phyloP scores from a whole-genome alignment of 1,140 invertebrate species.

The roundworm (Caenorhabditis elegans) region DNA sequence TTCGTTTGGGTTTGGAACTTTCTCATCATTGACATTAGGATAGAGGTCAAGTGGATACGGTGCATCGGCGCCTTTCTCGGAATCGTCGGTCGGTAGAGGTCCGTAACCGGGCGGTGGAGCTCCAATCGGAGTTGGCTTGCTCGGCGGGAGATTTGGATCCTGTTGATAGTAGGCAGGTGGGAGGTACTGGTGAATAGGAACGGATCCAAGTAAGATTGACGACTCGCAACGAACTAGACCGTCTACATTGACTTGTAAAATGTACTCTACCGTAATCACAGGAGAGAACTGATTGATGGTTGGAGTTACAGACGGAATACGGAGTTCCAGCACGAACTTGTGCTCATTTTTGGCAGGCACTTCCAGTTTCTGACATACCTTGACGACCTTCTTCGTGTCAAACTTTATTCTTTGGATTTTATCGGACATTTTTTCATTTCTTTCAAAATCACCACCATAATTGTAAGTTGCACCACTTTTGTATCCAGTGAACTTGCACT shows the following conservation, averaged over 20 bases:
- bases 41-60: no score
- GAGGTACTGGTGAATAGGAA: neutral
- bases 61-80: no score
- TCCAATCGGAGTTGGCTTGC: no score
- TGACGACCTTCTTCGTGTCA: neutral
- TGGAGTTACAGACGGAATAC: neutral
- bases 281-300: neutral
- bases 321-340: neutral
- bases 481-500: neutral
- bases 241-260: neutral
- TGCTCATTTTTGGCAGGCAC: neutral
- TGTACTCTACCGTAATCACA: neutral
- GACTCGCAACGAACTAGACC: neutral
- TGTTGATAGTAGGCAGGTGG: neutral
- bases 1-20: no score
- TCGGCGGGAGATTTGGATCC: no score
- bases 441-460: neutral
- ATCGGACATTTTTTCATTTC: no score
- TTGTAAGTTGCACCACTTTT: neutral
- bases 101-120: no score
- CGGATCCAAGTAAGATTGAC: neutral
- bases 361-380: neutral
- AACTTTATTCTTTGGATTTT: no score
- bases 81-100: no score
- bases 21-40: no score